phyloP scores from a whole-genome alignment of 2,113 vertebrate species.

The Chrysemys picta region DNA sequence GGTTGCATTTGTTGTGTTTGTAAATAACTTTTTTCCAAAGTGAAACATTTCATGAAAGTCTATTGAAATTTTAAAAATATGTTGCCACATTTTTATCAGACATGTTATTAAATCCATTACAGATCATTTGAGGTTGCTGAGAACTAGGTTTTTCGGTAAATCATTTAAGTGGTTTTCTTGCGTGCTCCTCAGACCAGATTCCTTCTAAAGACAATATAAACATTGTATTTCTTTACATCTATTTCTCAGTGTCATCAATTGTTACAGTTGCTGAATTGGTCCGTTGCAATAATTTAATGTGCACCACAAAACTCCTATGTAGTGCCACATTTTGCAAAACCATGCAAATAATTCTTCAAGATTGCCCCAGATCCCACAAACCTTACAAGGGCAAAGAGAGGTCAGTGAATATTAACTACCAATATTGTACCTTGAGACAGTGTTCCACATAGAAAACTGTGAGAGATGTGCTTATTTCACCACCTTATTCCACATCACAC shows the following conservation, averaged over 20 bases:
- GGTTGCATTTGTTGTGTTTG: too few relatives aligned
- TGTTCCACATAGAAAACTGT: neutral
- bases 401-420: neutral
- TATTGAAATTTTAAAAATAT: neutral
- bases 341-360: neutral
- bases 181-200: neutral
- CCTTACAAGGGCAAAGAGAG: neutral
- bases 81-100: neutral
- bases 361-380: neutral
- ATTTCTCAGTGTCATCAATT: neutral
- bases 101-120: neutral
- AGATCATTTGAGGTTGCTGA: conserved; percentile 5
- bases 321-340: neutral
- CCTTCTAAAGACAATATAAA: neutral
- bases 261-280: neutral
- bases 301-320: neutral
- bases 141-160: neutral
- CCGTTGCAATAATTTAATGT: neutral
- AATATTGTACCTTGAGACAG: neutral
- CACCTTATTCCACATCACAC: conserved; percentile 29
- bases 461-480: conserved; percentile 51
- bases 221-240: neutral
- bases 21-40: neutral
- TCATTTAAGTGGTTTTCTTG: neutral
- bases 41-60: neutral